Conservation (phyloP, 2,888 invertebrate genomes). For the Agelastica alni region DNA sequence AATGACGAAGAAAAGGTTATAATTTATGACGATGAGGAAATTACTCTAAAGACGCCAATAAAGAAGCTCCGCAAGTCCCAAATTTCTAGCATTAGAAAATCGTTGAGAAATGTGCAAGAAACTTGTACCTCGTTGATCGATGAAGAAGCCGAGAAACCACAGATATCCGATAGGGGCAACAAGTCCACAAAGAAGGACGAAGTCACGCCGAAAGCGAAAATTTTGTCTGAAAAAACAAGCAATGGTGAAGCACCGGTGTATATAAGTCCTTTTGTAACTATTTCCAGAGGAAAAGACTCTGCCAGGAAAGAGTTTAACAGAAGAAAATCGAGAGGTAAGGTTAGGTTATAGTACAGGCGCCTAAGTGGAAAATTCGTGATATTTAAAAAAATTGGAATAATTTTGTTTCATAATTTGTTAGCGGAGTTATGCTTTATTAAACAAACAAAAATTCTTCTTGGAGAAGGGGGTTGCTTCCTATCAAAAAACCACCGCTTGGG, state of each 20-base stretch:
- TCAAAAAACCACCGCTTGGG: too few relatives aligned
- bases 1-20: not conserved
- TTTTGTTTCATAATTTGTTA: too few relatives aligned
- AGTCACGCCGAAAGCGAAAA: not conserved
- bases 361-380: too few relatives aligned
- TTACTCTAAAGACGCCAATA: constrained; percentile 10
- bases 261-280: constrained; percentile 63
- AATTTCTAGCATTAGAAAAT: constrained; percentile 6
- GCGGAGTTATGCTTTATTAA: too few relatives aligned
- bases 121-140: not conserved
- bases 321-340: constrained; percentile 41
- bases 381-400: too few relatives aligned
- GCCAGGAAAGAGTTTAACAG: constrained; percentile 60
- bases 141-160: not conserved
- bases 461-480: too few relatives aligned
- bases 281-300: constrained; percentile 65
- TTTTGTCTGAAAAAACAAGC: not conserved
- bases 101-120: not conserved
- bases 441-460: too few relatives aligned
- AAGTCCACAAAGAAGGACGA: constrained; percentile 8
- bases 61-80: not conserved
- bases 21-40: constrained; percentile 14
- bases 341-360: too few relatives aligned
- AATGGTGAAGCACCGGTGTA: constrained; percentile 34
- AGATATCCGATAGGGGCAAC: not conserved